Evolutionary conservation across 2,113 vertebrate genomes (phyloP).

Genomic region (Mastomys coucha): DNA sequence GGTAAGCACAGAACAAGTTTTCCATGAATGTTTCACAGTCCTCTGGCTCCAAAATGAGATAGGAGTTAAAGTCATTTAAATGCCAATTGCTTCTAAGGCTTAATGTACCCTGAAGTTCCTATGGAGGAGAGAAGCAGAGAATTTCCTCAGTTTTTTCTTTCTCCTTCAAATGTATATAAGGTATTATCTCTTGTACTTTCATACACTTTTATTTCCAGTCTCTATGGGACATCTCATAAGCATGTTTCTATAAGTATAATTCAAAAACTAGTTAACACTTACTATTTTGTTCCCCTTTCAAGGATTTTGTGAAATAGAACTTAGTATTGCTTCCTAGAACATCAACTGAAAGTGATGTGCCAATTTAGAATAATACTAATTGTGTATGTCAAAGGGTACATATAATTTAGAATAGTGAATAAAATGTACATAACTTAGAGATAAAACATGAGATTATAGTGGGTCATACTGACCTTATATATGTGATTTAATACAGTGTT

Average conservation of each 20-base stretch:
- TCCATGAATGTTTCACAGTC: background rate
- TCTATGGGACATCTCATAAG: background rate
- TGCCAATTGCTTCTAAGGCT: background rate
- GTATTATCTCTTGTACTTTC: background rate
- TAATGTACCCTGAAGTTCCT: background rate
- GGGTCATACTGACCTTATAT: background rate
- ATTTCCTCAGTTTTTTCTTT: background rate
- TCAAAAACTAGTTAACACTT: constrained; percentile 4
- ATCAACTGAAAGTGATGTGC: background rate
- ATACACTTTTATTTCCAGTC: background rate
- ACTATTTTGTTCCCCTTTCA: background rate
- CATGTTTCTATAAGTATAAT: constrained; percentile 10
- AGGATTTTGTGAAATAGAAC: background rate
- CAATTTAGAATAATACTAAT: background rate
- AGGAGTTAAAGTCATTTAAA: background rate
- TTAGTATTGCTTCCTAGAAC: background rate
- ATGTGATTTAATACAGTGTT: background rate
- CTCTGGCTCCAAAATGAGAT: constrained; percentile 41
- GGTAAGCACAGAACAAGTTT: background rate
- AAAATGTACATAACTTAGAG: background rate
- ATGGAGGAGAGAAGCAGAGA: background rate
- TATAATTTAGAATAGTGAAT: background rate
- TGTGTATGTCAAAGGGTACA: constrained; percentile 7
- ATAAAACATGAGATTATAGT: background rate
- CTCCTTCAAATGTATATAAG: background rate